A percentile compares a stretch with the other conserved stretches of the same genome.
These are phyloP conservation scores for Agrotis exclamationis DNA, from an alignment of 2,888 invertebrate genomes.

Conservation along the genomic window DNA sequence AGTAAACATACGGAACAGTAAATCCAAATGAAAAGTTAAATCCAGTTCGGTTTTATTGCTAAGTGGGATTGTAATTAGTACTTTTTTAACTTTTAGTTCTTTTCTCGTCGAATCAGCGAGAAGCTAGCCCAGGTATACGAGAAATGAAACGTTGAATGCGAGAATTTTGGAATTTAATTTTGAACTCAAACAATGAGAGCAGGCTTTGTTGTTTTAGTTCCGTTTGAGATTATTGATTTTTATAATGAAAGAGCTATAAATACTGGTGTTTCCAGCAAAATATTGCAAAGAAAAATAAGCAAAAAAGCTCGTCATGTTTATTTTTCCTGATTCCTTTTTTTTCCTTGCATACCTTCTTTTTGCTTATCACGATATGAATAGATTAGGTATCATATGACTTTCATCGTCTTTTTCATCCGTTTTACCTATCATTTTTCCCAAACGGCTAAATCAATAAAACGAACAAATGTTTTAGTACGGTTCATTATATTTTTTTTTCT, in stretches of 20 bases:
- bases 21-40: constrained; percentile 32
- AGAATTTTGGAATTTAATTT: background rate
- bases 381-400: no score
- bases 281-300: no score
- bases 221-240: background rate
- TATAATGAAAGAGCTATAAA: background rate
- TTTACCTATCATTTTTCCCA: no score
- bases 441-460: no score
- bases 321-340: no score
- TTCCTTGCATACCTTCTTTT: no score
- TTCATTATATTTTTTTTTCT: no score
- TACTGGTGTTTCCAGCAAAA: background rate
- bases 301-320: no score
- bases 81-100: constrained; percentile 28
- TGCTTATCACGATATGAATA: no score
- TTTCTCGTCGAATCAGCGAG: constrained; percentile 8
- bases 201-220: background rate
- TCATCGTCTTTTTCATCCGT: no score
- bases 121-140: background rate
- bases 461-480: no score
- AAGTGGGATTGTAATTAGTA: constrained; percentile 40
- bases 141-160: background rate
- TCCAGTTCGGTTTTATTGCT: constrained; percentile 26
- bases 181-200: background rate
- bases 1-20: constrained; percentile 3